Conservation (phyloP, 2,113 vertebrate genomes). For the Coryphaenoides rupestris region DNA sequence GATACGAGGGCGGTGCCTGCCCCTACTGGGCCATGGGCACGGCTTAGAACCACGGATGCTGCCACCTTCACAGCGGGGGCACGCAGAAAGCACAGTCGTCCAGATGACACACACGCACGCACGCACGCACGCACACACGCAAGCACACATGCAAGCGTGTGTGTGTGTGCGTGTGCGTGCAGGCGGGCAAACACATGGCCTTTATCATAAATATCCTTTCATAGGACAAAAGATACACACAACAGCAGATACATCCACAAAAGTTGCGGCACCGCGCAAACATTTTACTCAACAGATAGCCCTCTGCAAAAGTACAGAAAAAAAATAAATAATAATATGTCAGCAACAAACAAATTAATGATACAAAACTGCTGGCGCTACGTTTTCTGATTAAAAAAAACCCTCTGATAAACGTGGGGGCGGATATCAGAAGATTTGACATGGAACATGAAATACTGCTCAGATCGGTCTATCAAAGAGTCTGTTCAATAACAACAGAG, state of each 20-base stretch:
- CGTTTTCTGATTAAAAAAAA: not conserved
- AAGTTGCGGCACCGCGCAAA: too few species aligned
- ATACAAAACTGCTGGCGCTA: not conserved
- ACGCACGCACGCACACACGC: constrained; percentile 8
- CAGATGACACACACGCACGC: constrained; percentile 35
- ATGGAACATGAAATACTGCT: not conserved
- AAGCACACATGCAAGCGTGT: constrained; percentile 10
- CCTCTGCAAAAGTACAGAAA: not conserved
- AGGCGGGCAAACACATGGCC: constrained; percentile 1
- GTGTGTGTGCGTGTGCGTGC: too few species aligned
- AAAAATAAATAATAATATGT: not conserved
- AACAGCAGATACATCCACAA: too few species aligned
- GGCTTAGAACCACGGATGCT: constrained; percentile 1
- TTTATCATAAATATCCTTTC: not conserved
- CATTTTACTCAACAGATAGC: too few species aligned
- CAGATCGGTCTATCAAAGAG: not conserved
- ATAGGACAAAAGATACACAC: not conserved
- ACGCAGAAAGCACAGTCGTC: constrained; percentile 47
- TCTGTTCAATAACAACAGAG: not conserved
- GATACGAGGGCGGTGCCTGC: constrained; percentile 60
- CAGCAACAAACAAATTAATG: not conserved
- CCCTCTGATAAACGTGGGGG: not conserved
- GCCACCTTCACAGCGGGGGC: constrained; percentile 50
- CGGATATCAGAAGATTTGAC: not conserved
- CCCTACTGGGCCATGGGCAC: constrained; percentile 50